These are phyloP conservation scores for Trisateles emortualis DNA, from an alignment of 2,888 invertebrate genomes.

Conservation along the genomic window DNA sequence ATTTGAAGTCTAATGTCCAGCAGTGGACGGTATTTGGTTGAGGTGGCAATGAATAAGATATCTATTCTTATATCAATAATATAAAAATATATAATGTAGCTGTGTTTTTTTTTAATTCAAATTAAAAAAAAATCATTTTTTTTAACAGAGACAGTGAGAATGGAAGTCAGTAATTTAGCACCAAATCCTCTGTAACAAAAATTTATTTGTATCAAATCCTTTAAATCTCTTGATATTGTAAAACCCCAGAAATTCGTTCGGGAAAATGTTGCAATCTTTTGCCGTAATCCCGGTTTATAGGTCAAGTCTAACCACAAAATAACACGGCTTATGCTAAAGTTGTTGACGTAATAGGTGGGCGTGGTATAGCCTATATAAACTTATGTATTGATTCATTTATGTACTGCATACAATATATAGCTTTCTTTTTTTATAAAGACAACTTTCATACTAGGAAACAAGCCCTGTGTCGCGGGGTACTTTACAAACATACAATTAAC, in stretches of 20 bases:
- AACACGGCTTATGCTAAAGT: constrained; percentile 35
- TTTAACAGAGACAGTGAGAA: constrained; percentile 10
- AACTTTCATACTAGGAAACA: too few species aligned
- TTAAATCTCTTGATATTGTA: constrained; percentile 40
- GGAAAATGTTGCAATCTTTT: constrained; percentile 37
- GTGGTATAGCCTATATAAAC: constrained; percentile 20
- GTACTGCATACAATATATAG: not conserved
- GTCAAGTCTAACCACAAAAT: constrained; percentile 39
- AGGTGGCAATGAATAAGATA: too few species aligned
- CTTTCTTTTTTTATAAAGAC: too few species aligned
- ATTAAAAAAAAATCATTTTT: too few species aligned
- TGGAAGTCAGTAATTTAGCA: constrained; percentile 35
- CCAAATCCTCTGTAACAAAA: constrained; percentile 36
- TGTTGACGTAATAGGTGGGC: constrained; percentile 20
- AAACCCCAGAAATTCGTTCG: constrained; percentile 31
- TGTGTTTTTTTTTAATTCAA: not conserved
- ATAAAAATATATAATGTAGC: not conserved
- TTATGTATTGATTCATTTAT: constrained; percentile 31
- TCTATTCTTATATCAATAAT: too few species aligned
- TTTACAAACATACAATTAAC: too few species aligned
- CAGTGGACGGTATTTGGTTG: too few species aligned
- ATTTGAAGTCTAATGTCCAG: too few species aligned
- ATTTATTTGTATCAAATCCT: constrained; percentile 39
- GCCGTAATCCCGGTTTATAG: constrained; percentile 40
- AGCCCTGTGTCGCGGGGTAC: too few species aligned